Conservation (phyloP, 2,797 vertebrate genomes). For the Sebastes oblongus region DNA sequence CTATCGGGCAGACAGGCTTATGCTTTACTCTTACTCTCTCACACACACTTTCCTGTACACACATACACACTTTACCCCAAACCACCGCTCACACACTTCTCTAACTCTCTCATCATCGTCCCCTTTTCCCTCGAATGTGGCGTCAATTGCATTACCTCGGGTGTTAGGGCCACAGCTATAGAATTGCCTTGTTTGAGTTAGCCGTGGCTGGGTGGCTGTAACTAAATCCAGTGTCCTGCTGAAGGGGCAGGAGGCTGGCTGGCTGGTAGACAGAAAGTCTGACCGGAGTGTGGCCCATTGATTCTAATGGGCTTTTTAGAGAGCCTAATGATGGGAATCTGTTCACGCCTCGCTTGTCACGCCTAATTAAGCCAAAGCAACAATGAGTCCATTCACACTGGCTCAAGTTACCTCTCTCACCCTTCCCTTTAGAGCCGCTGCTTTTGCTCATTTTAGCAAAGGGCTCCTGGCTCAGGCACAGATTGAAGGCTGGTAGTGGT, state of each 20-base stretch:
- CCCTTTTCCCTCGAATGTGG: constrained; percentile 64
- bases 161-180: constrained; percentile 79
- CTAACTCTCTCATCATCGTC: constrained; percentile 57
- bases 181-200: constrained; percentile 79
- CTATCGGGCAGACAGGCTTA: constrained; percentile 52
- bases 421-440: constrained; percentile 42
- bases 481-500: constrained; percentile 17
- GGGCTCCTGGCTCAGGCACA: constrained; percentile 13
- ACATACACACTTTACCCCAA: constrained; percentile 32
- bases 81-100: constrained; percentile 34
- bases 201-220: constrained; percentile 75
- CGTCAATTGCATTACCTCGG: constrained; percentile 82
- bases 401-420: constrained; percentile 80
- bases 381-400: constrained; percentile 88
- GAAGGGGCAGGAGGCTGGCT: constrained; percentile 69
- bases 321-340: constrained; percentile 88
- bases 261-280: constrained; percentile 85
- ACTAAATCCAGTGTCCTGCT: constrained; percentile 79
- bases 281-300: constrained; percentile 84
- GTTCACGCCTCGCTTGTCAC: constrained; percentile 87
- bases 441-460: constrained; percentile 57
- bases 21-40: constrained; percentile 27
- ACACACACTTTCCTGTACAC: constrained; percentile 16
- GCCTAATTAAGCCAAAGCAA: constrained; percentile 86
- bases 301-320: constrained; percentile 88